These are phyloP conservation scores for Sebastes hubbsi DNA, from an alignment of 2,797 vertebrate species.

Conservation along the genomic window DNA sequence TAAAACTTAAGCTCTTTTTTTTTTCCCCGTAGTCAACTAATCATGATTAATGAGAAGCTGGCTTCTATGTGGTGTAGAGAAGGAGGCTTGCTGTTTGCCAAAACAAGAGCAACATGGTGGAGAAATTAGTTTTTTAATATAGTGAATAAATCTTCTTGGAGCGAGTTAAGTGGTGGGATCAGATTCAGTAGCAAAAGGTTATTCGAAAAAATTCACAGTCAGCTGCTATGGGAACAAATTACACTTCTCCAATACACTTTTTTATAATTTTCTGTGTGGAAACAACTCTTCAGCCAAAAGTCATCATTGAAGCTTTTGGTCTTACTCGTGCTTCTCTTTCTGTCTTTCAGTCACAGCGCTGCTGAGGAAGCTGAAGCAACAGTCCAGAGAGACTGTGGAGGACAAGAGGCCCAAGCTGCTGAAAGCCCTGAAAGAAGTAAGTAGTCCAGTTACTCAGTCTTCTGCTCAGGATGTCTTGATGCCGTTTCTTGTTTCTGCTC, in stretches of 20 bases:
- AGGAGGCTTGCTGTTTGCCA: neutral
- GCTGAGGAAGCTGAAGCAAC: conserved; percentile 97
- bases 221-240: neutral
- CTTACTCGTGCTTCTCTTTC: neutral
- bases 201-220: neutral
- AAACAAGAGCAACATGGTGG: neutral
- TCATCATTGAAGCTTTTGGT: neutral
- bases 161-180: neutral
- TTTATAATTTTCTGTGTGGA: neutral
- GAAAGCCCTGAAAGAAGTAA: conserved; percentile 88
- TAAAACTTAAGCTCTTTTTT: neutral
- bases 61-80: neutral
- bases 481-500: neutral
- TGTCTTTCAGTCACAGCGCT: conserved; percentile 80
- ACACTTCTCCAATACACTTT: neutral
- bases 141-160: neutral
- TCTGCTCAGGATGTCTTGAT: neutral
- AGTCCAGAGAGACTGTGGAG: conserved; percentile 97
- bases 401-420: conserved; percentile 97
- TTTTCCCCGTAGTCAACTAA: neutral
- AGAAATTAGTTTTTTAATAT: neutral
- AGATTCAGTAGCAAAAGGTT: conserved; percentile 4
- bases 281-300: neutral
- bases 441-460: neutral
- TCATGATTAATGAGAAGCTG: neutral